phyloP scores from a whole-genome alignment of 2,888 invertebrate genomes.

The Sisyra nigra region DNA sequence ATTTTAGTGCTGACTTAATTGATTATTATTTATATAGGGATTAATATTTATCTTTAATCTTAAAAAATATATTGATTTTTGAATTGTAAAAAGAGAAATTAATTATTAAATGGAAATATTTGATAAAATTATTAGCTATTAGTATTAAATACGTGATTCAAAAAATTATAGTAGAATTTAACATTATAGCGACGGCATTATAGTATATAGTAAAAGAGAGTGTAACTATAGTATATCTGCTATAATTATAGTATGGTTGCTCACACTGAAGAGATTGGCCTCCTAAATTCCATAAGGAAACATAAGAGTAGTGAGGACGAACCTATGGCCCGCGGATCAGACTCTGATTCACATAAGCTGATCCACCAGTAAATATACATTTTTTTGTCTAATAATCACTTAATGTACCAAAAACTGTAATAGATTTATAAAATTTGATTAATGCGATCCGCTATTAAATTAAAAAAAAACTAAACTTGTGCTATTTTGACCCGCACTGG shows the following conservation, averaged over 20 bases:
- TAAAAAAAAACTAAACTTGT: not conserved
- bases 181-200: not conserved
- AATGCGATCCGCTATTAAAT: too few relatives aligned
- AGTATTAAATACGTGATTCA: too few relatives aligned
- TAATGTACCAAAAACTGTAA: too few relatives aligned
- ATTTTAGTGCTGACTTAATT: not conserved
- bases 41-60: constrained; percentile 1
- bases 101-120: not conserved
- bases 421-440: too few relatives aligned
- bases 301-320: too few relatives aligned
- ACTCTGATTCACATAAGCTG: too few relatives aligned
- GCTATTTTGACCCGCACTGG: not conserved
- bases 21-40: not conserved
- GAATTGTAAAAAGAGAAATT: not conserved
- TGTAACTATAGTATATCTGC: too few relatives aligned
- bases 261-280: too few relatives aligned
- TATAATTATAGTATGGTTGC: not conserved
- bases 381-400: too few relatives aligned
- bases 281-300: too few relatives aligned
- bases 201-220: not conserved
- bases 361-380: too few relatives aligned
- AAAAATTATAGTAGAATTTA: not conserved
- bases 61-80: constrained; percentile 1
- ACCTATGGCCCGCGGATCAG: too few relatives aligned
- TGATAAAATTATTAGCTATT: not conserved